Conservation (phyloP, 2,797 vertebrate genomes). For the Ambastaia sidthimunki region DNA sequence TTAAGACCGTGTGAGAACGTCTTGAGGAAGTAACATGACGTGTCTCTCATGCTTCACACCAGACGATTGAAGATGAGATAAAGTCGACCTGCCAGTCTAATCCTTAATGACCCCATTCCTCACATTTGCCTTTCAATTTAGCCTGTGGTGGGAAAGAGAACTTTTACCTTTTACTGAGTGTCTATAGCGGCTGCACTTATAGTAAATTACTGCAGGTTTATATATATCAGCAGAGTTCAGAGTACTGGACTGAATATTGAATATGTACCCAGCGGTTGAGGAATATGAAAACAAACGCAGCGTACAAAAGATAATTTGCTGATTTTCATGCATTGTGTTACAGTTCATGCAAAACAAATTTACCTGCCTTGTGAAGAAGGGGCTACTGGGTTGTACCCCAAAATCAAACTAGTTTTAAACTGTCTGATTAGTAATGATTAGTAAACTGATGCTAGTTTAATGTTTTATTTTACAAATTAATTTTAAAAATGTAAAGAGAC, state of each 20-base stretch:
- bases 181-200: neutral
- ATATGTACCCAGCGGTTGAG: neutral
- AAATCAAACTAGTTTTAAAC: too few relatives aligned
- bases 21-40: slow-evolving; percentile 36
- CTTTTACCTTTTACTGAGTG: neutral
- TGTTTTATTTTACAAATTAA: neutral
- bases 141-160: neutral
- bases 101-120: slow-evolving; percentile 28
- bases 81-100: slow-evolving; percentile 42
- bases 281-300: neutral
- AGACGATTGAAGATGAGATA: slow-evolving; percentile 50
- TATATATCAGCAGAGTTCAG: neutral
- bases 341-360: too few relatives aligned
- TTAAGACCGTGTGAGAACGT: slow-evolving; percentile 46
- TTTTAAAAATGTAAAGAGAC: neutral
- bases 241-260: neutral
- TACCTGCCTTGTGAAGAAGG: too few relatives aligned
- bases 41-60: slow-evolving; percentile 30
- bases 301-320: neutral
- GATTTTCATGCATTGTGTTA: neutral
- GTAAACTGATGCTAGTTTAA: neutral
- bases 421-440: too few relatives aligned
- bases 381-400: too few relatives aligned
- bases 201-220: neutral
- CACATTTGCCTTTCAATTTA: slow-evolving; percentile 1